phyloP scores from a whole-genome alignment of 2,797 vertebrate genomes.

The Discoglossus pictus region DNA sequence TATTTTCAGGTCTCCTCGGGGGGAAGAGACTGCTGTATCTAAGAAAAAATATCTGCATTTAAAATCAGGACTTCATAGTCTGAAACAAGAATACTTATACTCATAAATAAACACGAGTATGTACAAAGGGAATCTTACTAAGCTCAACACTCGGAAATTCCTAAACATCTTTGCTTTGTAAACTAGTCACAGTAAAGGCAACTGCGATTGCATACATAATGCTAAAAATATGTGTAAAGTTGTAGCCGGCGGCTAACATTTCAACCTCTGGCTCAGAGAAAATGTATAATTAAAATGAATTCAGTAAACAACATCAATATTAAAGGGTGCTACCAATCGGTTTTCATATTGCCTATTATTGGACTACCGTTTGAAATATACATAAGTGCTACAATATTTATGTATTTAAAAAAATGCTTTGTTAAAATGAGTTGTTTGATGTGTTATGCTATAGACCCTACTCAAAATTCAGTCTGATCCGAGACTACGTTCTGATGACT shows the following conservation, averaged over 20 bases:
- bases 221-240: neutral
- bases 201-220: conserved; percentile 6
- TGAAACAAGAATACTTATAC: conserved; percentile 21
- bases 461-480: no score
- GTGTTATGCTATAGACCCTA: no score
- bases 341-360: no score
- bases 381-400: no score
- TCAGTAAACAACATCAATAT: neutral
- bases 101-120: conserved; percentile 12
- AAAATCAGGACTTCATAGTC: conserved; percentile 36
- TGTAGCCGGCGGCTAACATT: neutral
- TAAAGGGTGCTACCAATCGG: no score
- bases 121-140: neutral
- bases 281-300: neutral
- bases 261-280: neutral
- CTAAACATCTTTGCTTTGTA: neutral
- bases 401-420: no score
- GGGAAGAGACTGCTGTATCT: conserved; percentile 1
- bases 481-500: no score
- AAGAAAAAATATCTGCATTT: conserved; percentile 34
- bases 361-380: no score
- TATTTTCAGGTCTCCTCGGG: neutral
- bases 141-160: neutral
- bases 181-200: conserved; percentile 6
- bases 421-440: no score